These are phyloP conservation scores for Numenius phaeopus DNA, from an alignment of 2,797 vertebrate species.

Conservation along the genomic window DNA sequence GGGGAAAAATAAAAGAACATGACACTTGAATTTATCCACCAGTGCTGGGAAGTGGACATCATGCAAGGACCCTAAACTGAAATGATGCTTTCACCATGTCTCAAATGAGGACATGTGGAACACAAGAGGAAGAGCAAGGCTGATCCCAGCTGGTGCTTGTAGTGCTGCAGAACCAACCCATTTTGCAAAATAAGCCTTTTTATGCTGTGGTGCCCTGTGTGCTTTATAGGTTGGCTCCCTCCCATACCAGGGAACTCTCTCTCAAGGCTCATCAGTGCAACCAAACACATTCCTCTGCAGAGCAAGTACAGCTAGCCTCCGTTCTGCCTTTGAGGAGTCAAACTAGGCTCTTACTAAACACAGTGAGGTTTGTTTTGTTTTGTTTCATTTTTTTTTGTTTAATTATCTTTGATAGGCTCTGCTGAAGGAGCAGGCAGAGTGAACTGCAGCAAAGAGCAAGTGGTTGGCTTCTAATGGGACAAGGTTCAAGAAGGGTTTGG, in stretches of 20 bases:
- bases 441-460: not conserved
- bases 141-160: not conserved
- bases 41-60: not conserved
- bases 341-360: not conserved
- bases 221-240: not conserved
- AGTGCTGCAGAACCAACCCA: not conserved
- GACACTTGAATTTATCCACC: not conserved
- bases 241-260: not conserved
- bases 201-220: not conserved
- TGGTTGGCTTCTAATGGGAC: accelerated
- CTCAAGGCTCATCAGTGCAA: accelerated
- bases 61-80: accelerated
- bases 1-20: not conserved
- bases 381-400: not conserved
- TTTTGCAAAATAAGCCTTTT: not conserved
- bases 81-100: not conserved
- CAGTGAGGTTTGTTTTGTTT: too few relatives aligned
- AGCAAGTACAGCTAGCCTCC: not conserved
- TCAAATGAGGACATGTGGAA: accelerated
- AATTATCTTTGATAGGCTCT: not conserved
- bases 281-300: accelerated
- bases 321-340: not conserved
- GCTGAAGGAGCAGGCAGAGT: not conserved
- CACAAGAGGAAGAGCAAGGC: not conserved
- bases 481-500: not conserved